phyloP scores from a whole-genome alignment of 2,888 invertebrate genomes.

The Cryptus armator region DNA sequence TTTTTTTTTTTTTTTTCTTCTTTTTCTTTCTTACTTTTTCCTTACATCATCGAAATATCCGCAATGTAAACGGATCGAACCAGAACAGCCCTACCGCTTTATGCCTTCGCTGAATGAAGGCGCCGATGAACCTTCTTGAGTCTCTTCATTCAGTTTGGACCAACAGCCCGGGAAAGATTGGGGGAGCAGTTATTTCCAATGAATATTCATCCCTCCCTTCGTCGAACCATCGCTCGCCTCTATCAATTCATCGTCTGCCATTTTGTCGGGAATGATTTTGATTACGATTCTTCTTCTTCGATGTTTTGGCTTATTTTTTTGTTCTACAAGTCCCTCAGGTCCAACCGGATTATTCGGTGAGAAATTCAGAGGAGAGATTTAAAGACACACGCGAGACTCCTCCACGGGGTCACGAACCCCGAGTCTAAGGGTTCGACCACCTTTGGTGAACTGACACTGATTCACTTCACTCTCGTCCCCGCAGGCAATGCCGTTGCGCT shows the following conservation, averaged over 20 bases:
- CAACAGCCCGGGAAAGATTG: too few relatives aligned
- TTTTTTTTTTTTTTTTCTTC: conserved; percentile 7
- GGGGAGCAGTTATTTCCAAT: too few relatives aligned
- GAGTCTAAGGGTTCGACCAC: conserved; percentile 60
- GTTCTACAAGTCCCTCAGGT: not conserved
- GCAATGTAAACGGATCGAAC: not conserved
- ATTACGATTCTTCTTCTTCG: too few relatives aligned
- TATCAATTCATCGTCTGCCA: too few relatives aligned
- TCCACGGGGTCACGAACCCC: not conserved
- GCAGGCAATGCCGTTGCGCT: conserved; percentile 8
- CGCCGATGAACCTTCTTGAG: not conserved
- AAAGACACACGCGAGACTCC: not conserved
- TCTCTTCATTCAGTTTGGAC: too few relatives aligned
- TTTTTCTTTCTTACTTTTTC: not conserved
- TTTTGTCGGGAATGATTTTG: too few relatives aligned
- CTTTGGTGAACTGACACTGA: conserved; percentile 62
- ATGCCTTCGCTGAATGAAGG: not conserved
- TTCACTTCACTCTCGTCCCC: conserved; percentile 42
- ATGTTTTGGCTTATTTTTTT: too few relatives aligned
- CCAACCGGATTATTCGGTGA: not conserved
- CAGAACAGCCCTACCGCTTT: not conserved
- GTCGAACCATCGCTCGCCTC: too few relatives aligned
- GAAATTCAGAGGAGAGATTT: not conserved
- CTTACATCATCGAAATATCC: not conserved
- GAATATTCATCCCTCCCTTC: too few relatives aligned